Conservation (phyloP, 2,113 vertebrate species). For the Mustela nigripes region DNA sequence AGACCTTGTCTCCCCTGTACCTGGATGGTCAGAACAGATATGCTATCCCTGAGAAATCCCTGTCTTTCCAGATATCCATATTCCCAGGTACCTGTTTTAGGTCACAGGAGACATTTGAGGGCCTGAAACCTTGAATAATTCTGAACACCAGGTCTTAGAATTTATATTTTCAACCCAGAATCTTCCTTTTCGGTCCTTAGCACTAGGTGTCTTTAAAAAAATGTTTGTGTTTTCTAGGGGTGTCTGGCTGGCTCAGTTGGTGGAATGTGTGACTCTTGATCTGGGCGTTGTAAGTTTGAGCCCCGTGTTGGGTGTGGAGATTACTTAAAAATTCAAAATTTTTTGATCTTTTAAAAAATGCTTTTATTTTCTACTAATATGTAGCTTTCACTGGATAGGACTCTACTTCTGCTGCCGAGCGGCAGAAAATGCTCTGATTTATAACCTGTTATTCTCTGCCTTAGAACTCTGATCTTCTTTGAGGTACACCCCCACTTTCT, state of each 20-base stretch:
- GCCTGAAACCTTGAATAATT: conserved; percentile 32
- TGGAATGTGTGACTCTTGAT: neutral
- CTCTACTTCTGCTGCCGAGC: neutral
- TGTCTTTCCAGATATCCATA: neutral
- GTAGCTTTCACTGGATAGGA: neutral
- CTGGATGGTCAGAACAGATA: neutral
- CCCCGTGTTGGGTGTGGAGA: neutral
- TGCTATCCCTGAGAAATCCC: neutral
- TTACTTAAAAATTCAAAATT: neutral
- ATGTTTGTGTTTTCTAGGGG: neutral
- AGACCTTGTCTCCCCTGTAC: neutral
- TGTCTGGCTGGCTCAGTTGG: neutral
- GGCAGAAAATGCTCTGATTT: neutral
- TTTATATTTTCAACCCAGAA: conserved; percentile 23
- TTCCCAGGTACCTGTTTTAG: neutral
- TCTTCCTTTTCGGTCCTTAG: neutral
- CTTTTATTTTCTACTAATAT: neutral
- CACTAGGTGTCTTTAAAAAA: neutral
- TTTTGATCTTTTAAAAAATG: neutral
- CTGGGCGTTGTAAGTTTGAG: neutral
- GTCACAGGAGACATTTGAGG: neutral
- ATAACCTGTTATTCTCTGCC: neutral
- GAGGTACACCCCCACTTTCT: neutral
- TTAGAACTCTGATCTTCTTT: neutral
- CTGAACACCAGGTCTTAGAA: neutral